Percentiles rank a stretch among this genome's conserved stretches.
phyloP scores from a whole-genome alignment of 2,888 invertebrate species.

The Kryphioiulus occultus region DNA sequence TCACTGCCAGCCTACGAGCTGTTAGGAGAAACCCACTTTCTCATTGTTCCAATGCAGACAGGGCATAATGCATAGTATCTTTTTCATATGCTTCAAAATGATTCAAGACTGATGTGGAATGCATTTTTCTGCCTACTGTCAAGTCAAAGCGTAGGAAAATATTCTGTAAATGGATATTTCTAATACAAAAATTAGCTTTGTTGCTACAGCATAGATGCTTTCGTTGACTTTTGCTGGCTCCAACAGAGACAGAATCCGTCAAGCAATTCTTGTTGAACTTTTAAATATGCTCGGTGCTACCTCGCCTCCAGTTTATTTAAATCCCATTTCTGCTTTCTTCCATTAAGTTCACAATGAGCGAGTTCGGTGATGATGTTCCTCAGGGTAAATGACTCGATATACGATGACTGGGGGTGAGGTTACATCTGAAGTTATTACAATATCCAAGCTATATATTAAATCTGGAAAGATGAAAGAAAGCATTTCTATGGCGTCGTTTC shows the following conservation, averaged over 20 bases:
- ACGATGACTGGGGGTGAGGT: constrained; percentile 21
- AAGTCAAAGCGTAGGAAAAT: too few species aligned
- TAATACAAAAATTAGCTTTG: too few species aligned
- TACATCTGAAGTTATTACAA: constrained; percentile 16
- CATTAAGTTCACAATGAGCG: constrained; percentile 15
- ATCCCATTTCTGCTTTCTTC: constrained; percentile 16
- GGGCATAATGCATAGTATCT: too few species aligned
- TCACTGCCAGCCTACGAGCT: too few species aligned
- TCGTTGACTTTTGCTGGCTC: background rate
- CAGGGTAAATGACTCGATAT: constrained; percentile 15
- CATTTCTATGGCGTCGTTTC: constrained; percentile 21
- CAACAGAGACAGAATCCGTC: background rate
- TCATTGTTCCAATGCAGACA: too few species aligned
- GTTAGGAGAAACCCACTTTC: too few species aligned
- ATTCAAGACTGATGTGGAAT: too few species aligned
- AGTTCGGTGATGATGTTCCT: constrained; percentile 11
- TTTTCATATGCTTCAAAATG: too few species aligned
- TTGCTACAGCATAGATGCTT: too few species aligned
- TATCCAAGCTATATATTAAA: constrained; percentile 11
- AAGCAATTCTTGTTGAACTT: background rate
- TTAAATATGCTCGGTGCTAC: background rate
- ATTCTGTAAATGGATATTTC: too few species aligned
- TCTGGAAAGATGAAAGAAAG: constrained; percentile 23
- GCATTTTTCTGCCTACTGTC: too few species aligned
- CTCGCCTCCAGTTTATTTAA: constrained; percentile 11